phyloP scores from a whole-genome alignment of 2,113 vertebrate species.

The Orientallactaga bullata region DNA sequence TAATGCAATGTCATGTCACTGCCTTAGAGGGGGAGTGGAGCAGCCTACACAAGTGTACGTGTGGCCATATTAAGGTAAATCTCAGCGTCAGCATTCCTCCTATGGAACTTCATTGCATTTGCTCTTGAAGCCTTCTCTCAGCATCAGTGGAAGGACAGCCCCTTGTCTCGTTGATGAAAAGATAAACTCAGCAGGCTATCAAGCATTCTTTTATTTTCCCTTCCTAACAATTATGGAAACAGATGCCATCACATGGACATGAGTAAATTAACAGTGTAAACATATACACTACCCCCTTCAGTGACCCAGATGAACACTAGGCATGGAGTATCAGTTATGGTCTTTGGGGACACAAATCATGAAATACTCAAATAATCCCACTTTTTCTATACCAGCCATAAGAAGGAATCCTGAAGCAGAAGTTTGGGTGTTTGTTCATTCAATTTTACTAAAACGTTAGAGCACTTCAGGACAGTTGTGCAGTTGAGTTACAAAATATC shows the following conservation, averaged over 20 bases:
- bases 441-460: not conserved
- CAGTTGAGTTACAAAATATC: no score
- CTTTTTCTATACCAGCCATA: not conserved
- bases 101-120: not conserved
- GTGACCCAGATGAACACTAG: not conserved
- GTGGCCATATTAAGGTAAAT: not conserved
- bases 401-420: not conserved
- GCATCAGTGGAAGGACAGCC: not conserved
- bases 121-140: not conserved
- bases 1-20: no score
- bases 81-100: not conserved
- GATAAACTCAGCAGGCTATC: not conserved
- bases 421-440: not conserved
- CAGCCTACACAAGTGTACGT: accelerated
- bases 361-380: not conserved
- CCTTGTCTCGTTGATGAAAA: constrained; percentile 20
- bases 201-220: not conserved
- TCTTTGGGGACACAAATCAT: not conserved
- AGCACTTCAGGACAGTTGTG: not conserved
- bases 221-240: constrained; percentile 6
- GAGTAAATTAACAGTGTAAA: not conserved
- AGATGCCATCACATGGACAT: not conserved
- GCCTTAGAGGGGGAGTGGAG: not conserved
- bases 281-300: not conserved
- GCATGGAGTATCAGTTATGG: not conserved